Evolutionary conservation across 2,113 vertebrate species (phyloP), one percentile per base, ranked within the genome.

Genomic region (Atherinomorus stipes): DNA sequence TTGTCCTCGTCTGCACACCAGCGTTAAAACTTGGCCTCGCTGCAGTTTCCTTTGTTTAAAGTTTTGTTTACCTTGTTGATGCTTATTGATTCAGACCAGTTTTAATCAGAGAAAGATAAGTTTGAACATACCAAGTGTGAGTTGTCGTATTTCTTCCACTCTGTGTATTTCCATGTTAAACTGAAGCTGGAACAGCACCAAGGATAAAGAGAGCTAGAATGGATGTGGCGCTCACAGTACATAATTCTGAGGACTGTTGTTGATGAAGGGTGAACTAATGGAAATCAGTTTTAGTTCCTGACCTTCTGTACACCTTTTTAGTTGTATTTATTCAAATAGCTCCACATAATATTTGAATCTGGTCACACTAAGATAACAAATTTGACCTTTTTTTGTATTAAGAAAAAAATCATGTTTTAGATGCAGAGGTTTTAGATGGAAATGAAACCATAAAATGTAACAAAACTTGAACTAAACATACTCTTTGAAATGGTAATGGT

Each of bases 21-120:
- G 66, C 19, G n/a, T 70, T 53, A 31, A 23, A 7, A 1, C 38
- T 16, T 2, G 0, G 45, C 50, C 54, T 64, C 59, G 52, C 65
- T 64, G 26, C 45, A 16, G 71, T 34, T 47, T 16, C 65, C 76
- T 31, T 45, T 71, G 51, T 85, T 77, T 76, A 42, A 59, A 54
- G 56, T 47, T 51, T 45, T 67, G 57, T 82, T 75, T 76, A 67
- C 67, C 37, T 34, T 11, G 23, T 58, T 51, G 54, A 81, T 57
- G 58, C 28, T 4, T 85, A 88, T 90, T 85, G 87, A 91, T 90
- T 90, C 63, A 59, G 45, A 67, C 2, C 45, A 53, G 74, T 80
- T 85, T 71, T 58, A 78, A 76, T 87, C 60, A 56, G 64, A 71
- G 56, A 21, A 72, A 26, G 51, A 16, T 69, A 26, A 84, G 83